These are phyloP conservation scores for Danio tinwini DNA, from an alignment of 2,797 vertebrate species.

Conservation along the genomic window DNA sequence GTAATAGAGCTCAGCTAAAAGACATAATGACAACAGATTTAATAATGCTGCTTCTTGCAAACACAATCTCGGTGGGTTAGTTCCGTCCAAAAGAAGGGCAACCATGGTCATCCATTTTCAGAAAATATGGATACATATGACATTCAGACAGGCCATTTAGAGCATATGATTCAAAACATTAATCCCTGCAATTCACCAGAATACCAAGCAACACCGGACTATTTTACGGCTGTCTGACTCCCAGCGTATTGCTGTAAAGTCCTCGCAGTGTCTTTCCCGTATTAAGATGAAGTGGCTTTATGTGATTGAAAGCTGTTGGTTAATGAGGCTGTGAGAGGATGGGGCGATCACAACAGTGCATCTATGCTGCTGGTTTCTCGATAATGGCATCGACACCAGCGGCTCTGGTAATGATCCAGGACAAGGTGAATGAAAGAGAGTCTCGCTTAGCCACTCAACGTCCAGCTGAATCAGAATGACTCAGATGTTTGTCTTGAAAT, in stretches of 20 bases:
- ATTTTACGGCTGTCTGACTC: slow-evolving; percentile 36
- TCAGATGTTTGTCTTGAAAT: slow-evolving; percentile 52
- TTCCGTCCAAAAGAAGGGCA: slow-evolving; percentile 6
- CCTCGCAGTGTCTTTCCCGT: slow-evolving; percentile 31
- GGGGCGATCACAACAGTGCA: slow-evolving; percentile 54
- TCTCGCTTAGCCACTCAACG: slow-evolving; percentile 48
- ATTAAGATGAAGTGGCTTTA: slow-evolving; percentile 58
- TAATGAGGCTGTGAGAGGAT: slow-evolving; percentile 74
- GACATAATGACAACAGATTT: slow-evolving; percentile 35
- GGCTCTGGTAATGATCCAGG: slow-evolving; percentile 59
- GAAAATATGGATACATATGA: neutral
- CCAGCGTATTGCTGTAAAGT: slow-evolving; percentile 3
- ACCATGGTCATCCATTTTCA: slow-evolving; percentile 12
- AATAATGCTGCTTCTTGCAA: slow-evolving; percentile 37
- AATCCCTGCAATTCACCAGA: neutral
- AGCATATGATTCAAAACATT: slow-evolving; percentile 30
- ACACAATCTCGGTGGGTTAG: neutral
- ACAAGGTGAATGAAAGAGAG: slow-evolving; percentile 55
- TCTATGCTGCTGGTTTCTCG: slow-evolving; percentile 55
- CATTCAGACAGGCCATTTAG: slow-evolving; percentile 24
- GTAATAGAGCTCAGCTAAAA: slow-evolving; percentile 27
- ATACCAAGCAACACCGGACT: slow-evolving; percentile 6
- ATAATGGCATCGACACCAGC: slow-evolving; percentile 59
- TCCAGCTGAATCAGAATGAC: slow-evolving; percentile 49
- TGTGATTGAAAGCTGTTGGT: slow-evolving; percentile 63